A percentile compares a stretch with the other conserved stretches of the same genome.
Conservation (phyloP, 2,797 vertebrate genomes). For the Sternarchorhynchus goeldii region DNA sequence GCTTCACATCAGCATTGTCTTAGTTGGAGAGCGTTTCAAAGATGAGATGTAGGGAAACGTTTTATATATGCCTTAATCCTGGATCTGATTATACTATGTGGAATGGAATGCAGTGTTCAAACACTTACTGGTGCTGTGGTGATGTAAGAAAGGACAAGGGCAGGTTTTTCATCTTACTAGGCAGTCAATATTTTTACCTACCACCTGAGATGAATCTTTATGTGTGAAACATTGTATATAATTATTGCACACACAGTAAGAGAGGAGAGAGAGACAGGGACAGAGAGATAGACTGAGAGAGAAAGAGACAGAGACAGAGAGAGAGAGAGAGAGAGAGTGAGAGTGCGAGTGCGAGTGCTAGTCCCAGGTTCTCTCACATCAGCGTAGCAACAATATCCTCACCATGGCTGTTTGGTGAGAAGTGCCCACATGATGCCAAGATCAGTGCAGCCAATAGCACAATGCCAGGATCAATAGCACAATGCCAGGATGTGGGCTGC, state of each 20-base stretch:
- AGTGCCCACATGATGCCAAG: conserved; percentile 17
- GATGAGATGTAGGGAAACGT: conserved; percentile 20
- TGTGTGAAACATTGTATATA: background rate
- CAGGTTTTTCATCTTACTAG: background rate
- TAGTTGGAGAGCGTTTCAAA: conserved; percentile 25
- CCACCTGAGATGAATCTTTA: background rate
- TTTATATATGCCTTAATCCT: conserved; percentile 39
- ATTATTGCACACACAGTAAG: background rate
- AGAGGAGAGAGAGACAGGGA: conserved; percentile 4
- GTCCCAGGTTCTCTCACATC: conserved; percentile 18
- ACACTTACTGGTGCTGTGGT: background rate
- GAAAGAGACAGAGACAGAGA: background rate
- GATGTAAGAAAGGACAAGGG: no score
- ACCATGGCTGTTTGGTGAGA: conserved; percentile 40
- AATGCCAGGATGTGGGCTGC: conserved; percentile 30
- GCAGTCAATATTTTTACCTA: background rate
- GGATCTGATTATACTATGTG: background rate
- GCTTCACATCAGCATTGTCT: conserved; percentile 27
- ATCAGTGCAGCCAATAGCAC: conserved; percentile 17
- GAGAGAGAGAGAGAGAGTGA: background rate
- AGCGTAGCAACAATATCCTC: conserved; percentile 26
- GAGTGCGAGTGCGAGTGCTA: background rate
- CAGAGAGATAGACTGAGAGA: background rate
- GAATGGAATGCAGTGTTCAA: background rate
- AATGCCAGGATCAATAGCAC: conserved; percentile 17